These are phyloP conservation scores for Apantesis nais DNA, from an alignment of 2,888 invertebrate species.

Conservation along the genomic window DNA sequence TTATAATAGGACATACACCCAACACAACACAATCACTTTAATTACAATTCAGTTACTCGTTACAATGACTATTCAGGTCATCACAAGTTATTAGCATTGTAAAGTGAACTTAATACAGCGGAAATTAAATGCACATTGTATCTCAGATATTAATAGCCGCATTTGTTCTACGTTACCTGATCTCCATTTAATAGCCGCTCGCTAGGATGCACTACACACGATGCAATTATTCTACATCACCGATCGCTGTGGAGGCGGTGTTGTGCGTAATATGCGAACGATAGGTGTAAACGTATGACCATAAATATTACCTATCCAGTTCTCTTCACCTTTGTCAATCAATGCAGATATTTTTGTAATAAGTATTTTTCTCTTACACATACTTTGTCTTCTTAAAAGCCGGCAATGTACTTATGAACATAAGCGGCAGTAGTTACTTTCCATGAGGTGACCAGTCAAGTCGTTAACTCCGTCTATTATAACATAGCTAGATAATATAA, in stretches of 20 bases:
- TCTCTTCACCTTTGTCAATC: background rate
- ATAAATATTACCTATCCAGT: background rate
- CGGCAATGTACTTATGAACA: no score
- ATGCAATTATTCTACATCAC: slow-evolving; percentile 42
- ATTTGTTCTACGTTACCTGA: slow-evolving; percentile 11
- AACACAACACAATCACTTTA: background rate
- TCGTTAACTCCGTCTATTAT: no score
- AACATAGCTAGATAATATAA: no score
- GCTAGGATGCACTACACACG: slow-evolving; percentile 24
- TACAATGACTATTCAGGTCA: background rate
- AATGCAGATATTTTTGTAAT: background rate
- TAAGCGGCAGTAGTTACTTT: no score
- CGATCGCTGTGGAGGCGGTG: slow-evolving; percentile 30
- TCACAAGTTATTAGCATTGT: background rate
- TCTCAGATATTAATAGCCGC: slow-evolving; percentile 21
- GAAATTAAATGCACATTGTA: slow-evolving; percentile 13
- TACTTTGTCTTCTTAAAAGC: no score
- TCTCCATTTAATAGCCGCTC: slow-evolving; percentile 18
- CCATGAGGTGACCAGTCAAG: no score
- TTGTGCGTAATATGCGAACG: slow-evolving; percentile 32
- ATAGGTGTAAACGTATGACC: slow-evolving; percentile 18
- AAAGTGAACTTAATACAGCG: slow-evolving; percentile 4
- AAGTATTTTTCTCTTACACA: background rate
- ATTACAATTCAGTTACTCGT: background rate
- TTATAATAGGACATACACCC: background rate